phyloP scores from a whole-genome alignment of 2,888 invertebrate species.

The Apodemia hepburni region DNA sequence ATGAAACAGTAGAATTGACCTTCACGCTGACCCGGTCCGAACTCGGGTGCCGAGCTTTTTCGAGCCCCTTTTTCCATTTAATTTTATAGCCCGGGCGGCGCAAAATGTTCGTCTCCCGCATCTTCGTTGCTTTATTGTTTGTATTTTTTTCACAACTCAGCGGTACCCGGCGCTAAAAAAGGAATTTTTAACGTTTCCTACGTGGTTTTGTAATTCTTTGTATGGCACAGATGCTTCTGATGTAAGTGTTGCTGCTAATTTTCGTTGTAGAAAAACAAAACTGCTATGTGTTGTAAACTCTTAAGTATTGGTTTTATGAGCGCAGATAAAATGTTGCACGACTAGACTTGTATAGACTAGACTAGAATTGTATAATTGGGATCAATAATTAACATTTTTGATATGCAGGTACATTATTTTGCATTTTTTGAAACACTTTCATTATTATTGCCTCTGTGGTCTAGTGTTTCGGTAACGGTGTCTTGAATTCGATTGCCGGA shows the following conservation, averaged over 20 bases:
- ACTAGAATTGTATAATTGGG: too few relatives aligned
- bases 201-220: conserved; percentile 36
- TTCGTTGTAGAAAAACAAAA: conserved; percentile 8
- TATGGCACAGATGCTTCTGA: conserved; percentile 34
- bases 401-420: too few relatives aligned
- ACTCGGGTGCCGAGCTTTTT: conserved; percentile 19
- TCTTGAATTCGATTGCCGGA: too few relatives aligned
- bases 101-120: conserved; percentile 50
- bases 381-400: too few relatives aligned
- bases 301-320: not conserved
- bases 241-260: conserved; percentile 8
- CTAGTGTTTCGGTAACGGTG: too few relatives aligned
- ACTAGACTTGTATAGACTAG: too few relatives aligned
- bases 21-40: conserved; percentile 36
- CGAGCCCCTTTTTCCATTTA: conserved; percentile 45
- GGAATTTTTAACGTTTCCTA: conserved; percentile 55
- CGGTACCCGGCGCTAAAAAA: conserved; percentile 46
- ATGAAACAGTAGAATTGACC: conserved; percentile 17
- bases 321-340: too few relatives aligned
- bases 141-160: conserved; percentile 60
- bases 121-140: conserved; percentile 58
- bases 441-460: too few relatives aligned
- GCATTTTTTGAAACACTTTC: too few relatives aligned
- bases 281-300: not conserved
- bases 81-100: conserved; percentile 62